Evolutionary conservation across 1,140 invertebrate species (phyloP).

Genomic region (Globodera rostochiensis): DNA sequence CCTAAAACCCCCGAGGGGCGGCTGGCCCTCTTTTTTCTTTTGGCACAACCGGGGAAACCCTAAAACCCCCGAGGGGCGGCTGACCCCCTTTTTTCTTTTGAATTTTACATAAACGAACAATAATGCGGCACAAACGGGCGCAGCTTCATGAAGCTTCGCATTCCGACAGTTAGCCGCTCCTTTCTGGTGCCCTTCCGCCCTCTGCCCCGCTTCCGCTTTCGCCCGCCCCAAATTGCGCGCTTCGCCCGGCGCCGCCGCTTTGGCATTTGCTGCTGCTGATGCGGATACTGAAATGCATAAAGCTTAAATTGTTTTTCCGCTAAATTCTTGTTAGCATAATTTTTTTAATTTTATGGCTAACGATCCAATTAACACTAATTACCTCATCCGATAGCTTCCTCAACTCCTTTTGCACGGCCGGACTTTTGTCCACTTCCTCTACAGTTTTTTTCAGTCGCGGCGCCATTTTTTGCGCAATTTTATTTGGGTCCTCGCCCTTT

Average conservation of each 20-base stretch:
- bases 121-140: not conserved
- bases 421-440: not conserved
- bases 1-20: no score
- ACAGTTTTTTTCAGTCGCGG: not conserved
- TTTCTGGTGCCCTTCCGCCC: not conserved
- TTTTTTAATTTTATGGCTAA: no score
- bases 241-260: not conserved
- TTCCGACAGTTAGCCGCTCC: not conserved
- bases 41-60: no score
- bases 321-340: no score
- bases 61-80: no score
- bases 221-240: not conserved
- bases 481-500: not conserved
- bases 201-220: not conserved
- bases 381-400: not conserved
- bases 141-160: not conserved
- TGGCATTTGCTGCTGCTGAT: not conserved
- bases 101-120: not conserved
- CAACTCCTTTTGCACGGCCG: not conserved
- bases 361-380: no score
- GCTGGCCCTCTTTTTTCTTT: no score
- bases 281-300: no score
- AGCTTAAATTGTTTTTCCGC: no score
- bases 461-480: not conserved
- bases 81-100: not conserved